Evolutionary conservation across 2,888 invertebrate species (phyloP).

Genomic region (Holacanthella duospinosa): DNA sequence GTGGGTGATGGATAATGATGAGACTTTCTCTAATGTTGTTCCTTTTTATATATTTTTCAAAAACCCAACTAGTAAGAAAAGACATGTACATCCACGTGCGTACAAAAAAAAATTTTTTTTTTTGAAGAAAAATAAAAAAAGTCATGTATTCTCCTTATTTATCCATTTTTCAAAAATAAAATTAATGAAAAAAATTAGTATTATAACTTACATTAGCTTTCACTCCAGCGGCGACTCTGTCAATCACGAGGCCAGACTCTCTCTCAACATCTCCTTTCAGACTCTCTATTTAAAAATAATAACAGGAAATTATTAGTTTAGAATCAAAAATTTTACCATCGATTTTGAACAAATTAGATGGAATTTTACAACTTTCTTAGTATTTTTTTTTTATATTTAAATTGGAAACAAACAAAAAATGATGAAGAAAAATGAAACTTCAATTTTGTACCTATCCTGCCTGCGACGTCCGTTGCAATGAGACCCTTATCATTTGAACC

Average conservation of each 20-base stretch:
- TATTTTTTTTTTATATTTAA: too few relatives aligned
- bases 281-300: conserved; percentile 43
- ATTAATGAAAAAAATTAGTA: not conserved
- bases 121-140: too few relatives aligned
- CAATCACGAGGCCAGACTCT: conserved; percentile 57
- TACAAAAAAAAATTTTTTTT: too few relatives aligned
- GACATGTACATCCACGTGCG: too few relatives aligned
- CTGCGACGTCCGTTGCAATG: conserved; percentile 53
- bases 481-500: conserved; percentile 54
- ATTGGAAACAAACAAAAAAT: too few relatives aligned
- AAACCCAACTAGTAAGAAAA: too few relatives aligned
- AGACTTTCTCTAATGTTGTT: too few relatives aligned
- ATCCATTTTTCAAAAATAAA: not conserved
- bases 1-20: too few relatives aligned
- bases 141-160: too few relatives aligned
- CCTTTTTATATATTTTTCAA: too few relatives aligned
- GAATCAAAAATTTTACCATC: not conserved
- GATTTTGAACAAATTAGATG: not conserved
- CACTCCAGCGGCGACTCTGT: conserved; percentile 66
- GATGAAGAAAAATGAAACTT: too few relatives aligned
- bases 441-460: conserved; percentile 30
- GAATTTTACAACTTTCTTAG: conserved; percentile 8
- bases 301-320: too few relatives aligned
- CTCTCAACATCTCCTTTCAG: conserved; percentile 57
- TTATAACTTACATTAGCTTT: conserved; percentile 49